These are phyloP conservation scores for Netta rufina DNA, from an alignment of 2,797 vertebrate species.

Conservation along the genomic window DNA sequence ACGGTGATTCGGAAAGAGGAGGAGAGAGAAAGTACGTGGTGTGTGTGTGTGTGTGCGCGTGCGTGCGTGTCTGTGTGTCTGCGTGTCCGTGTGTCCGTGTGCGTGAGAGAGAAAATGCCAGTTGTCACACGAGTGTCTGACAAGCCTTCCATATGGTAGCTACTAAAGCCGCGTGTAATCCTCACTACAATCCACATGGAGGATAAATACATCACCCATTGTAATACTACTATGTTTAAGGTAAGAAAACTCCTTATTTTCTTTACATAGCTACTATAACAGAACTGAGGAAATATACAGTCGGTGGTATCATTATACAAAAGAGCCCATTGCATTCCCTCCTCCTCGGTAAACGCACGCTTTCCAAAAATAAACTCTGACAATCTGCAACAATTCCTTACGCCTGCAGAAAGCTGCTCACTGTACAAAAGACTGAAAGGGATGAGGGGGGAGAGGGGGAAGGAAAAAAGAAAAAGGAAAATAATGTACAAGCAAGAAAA, in stretches of 20 bases:
- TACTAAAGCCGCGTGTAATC: neutral
- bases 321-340: conserved; percentile 3
- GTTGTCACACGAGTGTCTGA: neutral
- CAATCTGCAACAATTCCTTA: conserved; percentile 4
- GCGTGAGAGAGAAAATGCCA: neutral
- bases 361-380: conserved; percentile 43
- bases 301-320: neutral
- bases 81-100: neutral
- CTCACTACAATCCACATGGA: neutral
- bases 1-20: neutral
- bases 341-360: neutral
- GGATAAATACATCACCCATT: neutral
- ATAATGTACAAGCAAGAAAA: conserved; percentile 58
- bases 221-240: neutral
- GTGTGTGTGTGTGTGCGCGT: neutral
- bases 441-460: neutral
- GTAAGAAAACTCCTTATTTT: conserved; percentile 58
- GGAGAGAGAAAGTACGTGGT: neutral
- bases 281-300: conserved; percentile 59
- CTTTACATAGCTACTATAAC: conserved; percentile 36
- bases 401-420: conserved; percentile 42
- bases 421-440: conserved; percentile 43
- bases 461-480: neutral
- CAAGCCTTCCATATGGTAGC: neutral
- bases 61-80: neutral